A percentile compares a stretch with the other conserved stretches of the same genome.
Evolutionary conservation across 2,888 invertebrate species (phyloP).

Genomic region (Coenonympha glycerion): DNA sequence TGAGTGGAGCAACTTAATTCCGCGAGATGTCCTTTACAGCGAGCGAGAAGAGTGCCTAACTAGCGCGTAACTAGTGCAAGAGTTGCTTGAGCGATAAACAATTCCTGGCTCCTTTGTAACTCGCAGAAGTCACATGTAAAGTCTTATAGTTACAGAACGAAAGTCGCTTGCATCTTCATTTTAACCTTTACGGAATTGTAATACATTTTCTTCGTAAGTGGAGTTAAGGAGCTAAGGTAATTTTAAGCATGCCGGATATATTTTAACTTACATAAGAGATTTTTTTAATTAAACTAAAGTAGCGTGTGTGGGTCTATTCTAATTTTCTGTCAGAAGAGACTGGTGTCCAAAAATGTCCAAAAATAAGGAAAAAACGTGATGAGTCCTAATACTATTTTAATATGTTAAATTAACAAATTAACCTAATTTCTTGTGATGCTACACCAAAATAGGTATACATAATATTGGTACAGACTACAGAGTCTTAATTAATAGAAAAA

Average conservation of each 20-base stretch:
- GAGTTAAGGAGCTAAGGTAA: neutral
- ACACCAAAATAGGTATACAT: too few relatives aligned
- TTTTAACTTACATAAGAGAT: neutral
- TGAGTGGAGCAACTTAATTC: neutral
- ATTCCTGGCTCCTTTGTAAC: conserved; percentile 1
- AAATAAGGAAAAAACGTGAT: too few relatives aligned
- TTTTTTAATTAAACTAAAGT: neutral
- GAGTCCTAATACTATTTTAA: too few relatives aligned
- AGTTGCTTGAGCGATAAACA: conserved; percentile 8
- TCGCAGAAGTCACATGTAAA: neutral
- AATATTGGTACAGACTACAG: too few relatives aligned
- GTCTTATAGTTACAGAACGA: conserved; percentile 7
- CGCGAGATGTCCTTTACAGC: neutral
- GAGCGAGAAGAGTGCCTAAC: neutral
- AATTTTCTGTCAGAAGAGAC: too few relatives aligned
- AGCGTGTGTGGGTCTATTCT: too few relatives aligned
- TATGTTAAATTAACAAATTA: too few relatives aligned
- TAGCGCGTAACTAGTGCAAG: conserved; percentile 2
- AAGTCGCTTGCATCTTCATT: neutral
- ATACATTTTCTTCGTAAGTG: neutral
- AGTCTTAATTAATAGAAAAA: too few relatives aligned
- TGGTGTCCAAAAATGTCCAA: too few relatives aligned
- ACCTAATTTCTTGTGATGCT: too few relatives aligned
- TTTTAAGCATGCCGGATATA: neutral
- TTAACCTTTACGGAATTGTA: neutral